phyloP scores from a whole-genome alignment of 2,888 invertebrate species.

The Clanis bilineata region DNA sequence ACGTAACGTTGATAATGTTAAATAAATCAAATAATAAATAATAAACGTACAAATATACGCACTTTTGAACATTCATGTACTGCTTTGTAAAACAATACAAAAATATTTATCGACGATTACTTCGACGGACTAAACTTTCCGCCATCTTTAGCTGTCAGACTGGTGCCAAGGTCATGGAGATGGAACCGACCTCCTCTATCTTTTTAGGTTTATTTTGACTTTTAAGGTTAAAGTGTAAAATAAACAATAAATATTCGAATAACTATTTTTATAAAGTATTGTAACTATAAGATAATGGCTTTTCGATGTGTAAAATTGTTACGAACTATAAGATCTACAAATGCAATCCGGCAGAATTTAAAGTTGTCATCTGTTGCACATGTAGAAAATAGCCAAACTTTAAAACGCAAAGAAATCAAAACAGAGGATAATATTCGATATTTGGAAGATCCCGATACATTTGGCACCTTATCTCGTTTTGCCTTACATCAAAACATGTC shows the following conservation, averaged over 20 bases:
- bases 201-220: conserved; percentile 20
- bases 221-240: conserved; percentile 30
- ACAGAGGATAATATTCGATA: conserved; percentile 58
- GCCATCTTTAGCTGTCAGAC: too few relatives aligned
- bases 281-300: conserved; percentile 41
- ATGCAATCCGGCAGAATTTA: conserved; percentile 38
- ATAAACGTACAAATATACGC: too few relatives aligned
- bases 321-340: conserved; percentile 38
- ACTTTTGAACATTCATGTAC: too few relatives aligned
- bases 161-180: too few relatives aligned
- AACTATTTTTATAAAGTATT: neutral
- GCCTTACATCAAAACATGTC: conserved; percentile 43
- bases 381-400: conserved; percentile 35
- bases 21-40: too few relatives aligned
- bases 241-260: conserved; percentile 1
- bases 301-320: conserved; percentile 48
- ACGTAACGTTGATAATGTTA: too few relatives aligned
- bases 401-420: conserved; percentile 46
- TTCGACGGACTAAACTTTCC: too few relatives aligned
- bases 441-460: conserved; percentile 81
- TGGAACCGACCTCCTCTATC: too few relatives aligned
- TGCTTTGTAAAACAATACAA: too few relatives aligned
- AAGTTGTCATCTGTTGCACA: conserved; percentile 35
- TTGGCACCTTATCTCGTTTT: conserved; percentile 72
- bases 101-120: too few relatives aligned